phyloP scores from a whole-genome alignment of 2,113 vertebrate genomes.

The Prochilodus magdalenae region DNA sequence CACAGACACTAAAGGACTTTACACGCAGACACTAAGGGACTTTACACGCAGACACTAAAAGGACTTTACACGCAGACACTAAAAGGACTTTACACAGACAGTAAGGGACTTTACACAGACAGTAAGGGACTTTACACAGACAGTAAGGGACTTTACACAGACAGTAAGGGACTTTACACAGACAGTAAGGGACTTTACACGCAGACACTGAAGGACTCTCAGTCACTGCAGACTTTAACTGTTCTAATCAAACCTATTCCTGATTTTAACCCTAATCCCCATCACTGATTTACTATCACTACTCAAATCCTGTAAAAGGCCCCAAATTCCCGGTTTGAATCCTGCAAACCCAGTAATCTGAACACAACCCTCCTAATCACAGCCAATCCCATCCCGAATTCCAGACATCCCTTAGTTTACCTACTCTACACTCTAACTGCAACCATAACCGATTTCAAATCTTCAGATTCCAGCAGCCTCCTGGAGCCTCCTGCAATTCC shows the following conservation, averaged over 20 bases:
- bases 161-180: no score
- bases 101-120: no score
- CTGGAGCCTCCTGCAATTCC: background rate
- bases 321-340: background rate
- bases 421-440: no score
- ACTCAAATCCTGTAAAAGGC: background rate
- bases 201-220: no score
- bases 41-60: no score
- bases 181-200: no score
- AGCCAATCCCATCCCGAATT: background rate
- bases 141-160: no score
- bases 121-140: no score
- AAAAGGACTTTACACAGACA: no score
- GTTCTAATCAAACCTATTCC: background rate
- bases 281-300: background rate
- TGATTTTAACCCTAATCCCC: background rate
- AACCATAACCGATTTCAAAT: background rate
- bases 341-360: background rate
- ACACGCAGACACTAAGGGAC: no score
- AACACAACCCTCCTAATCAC: background rate
- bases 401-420: background rate
- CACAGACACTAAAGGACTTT: no score
- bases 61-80: no score
- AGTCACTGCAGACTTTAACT: background rate
- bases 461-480: background rate